Evolutionary conservation across 2,888 invertebrate genomes (phyloP).

Genomic region (Coleophora deauratella): DNA sequence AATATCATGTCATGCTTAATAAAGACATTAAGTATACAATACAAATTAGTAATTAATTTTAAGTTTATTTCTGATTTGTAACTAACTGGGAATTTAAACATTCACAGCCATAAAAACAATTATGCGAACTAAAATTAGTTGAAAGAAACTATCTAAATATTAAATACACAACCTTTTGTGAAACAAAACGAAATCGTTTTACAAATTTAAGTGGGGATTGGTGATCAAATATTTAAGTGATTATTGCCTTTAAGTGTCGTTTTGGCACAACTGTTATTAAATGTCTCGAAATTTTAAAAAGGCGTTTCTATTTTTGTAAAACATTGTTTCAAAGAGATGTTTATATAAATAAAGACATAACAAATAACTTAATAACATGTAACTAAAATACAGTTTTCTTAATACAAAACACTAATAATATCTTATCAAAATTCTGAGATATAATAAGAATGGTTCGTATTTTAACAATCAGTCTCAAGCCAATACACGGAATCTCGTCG

Average conservation of each 20-base stretch:
- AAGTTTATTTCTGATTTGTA: conserved; percentile 23
- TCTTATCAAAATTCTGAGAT: conserved; percentile 38
- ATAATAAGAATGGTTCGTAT: conserved; percentile 48
- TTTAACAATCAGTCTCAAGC: conserved; percentile 65
- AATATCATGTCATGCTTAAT: conserved; percentile 39
- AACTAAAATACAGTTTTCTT: not conserved
- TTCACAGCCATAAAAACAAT: conserved; percentile 10
- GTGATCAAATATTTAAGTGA: too few species aligned
- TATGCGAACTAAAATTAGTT: not conserved
- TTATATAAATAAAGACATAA: too few species aligned
- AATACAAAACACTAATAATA: conserved; percentile 16
- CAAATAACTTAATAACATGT: not conserved
- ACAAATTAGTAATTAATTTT: too few species aligned
- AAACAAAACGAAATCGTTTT: too few species aligned
- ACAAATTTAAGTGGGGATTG: not conserved
- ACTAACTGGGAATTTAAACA: not conserved
- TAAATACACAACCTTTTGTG: not conserved
- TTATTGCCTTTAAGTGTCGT: conserved; percentile 8
- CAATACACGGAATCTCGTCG: conserved; percentile 33
- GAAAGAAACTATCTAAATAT: not conserved
- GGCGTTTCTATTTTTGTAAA: too few species aligned
- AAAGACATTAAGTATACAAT: conserved; percentile 17
- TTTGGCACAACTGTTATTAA: conserved; percentile 12
- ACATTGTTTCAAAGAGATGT: too few species aligned
- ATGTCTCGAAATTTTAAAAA: too few species aligned